Evolutionary conservation across 2,113 vertebrate species (phyloP).

Genomic region (Motacilla tschutschensis): DNA sequence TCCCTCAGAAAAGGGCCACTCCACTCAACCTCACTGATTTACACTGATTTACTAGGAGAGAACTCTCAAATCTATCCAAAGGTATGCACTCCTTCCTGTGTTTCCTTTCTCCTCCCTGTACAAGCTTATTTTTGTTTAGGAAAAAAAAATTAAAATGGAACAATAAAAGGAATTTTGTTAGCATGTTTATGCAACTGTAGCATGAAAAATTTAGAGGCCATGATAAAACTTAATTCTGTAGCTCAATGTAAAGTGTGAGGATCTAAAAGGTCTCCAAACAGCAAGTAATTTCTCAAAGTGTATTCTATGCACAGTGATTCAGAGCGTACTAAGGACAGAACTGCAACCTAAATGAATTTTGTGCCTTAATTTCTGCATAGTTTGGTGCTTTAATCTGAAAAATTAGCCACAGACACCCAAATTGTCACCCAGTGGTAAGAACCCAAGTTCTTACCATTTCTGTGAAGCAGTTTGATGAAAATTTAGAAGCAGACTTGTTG

Average conservation of each 20-base stretch:
- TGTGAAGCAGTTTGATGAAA: neutral
- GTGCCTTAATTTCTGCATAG: neutral
- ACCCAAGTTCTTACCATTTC: neutral
- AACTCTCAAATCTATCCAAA: neutral
- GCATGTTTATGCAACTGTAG: neutral
- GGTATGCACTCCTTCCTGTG: neutral
- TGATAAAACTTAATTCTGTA: neutral
- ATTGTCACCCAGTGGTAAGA: neutral
- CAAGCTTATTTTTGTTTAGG: neutral
- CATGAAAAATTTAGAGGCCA: constrained; percentile 7
- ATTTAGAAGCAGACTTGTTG: neutral
- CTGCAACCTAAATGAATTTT: neutral
- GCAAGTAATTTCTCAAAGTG: neutral
- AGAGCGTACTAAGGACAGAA: neutral
- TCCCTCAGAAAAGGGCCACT: neutral
- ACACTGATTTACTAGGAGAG: neutral
- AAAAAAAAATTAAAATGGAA: neutral
- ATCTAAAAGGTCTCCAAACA: neutral
- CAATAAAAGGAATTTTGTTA: neutral
- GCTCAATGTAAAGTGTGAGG: neutral
- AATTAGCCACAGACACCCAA: neutral
- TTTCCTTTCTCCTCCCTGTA: neutral
- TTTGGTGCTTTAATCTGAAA: neutral
- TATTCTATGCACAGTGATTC: neutral
- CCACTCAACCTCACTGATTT: neutral